Conservation (phyloP, 2,113 vertebrate genomes). For the Paratilapia polleni region DNA sequence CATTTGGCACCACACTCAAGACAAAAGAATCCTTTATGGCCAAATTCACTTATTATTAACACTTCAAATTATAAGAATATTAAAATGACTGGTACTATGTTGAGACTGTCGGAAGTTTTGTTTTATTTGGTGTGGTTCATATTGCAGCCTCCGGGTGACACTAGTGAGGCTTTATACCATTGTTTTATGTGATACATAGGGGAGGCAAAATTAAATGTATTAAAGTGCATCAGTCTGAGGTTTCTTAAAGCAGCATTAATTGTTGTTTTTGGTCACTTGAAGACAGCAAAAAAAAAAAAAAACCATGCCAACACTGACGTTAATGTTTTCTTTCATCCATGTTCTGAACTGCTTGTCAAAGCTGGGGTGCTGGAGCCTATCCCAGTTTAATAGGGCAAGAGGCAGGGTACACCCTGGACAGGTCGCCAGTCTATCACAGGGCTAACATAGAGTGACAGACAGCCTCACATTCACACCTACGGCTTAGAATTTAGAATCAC, state of each 20-base stretch:
- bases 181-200: background rate
- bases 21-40: no score
- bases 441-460: background rate
- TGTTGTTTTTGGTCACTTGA: background rate
- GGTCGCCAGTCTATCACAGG: background rate
- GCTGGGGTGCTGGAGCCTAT: background rate
- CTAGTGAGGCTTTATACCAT: background rate
- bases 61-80: background rate
- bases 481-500: background rate
- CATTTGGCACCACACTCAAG: background rate
- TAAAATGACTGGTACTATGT: background rate
- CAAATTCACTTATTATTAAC: background rate
- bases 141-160: background rate
- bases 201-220: background rate
- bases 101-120: background rate
- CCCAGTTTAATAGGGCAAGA: fast-evolving
- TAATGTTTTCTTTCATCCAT: background rate
- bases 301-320: background rate
- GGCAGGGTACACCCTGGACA: background rate
- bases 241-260: background rate
- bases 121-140: background rate
- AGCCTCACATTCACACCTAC: background rate
- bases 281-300: background rate
- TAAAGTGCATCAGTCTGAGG: background rate
- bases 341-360: fast-evolving